Evolutionary conservation across 2,113 vertebrate species (phyloP), one percentile per base, ranked within the genome.

Genomic region (Ictalurus furcatus): DNA sequence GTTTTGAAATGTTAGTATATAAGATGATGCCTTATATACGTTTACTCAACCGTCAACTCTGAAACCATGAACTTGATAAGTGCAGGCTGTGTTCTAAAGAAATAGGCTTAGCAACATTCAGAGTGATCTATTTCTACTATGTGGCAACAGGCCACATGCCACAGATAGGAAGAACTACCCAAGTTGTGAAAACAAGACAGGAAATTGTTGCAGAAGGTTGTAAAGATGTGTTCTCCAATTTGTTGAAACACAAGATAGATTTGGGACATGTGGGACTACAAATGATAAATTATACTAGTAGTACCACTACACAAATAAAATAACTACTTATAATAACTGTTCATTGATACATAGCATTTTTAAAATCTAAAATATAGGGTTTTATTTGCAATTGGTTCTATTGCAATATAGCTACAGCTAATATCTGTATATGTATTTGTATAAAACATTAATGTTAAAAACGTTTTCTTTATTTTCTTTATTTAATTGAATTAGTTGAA

Each of bases 181-280:
- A 88, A 90, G 92, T 95, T 96, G 92, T 95, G 95, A 95, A 95
- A 95, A 96, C 90, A 93, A 91, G 90, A 95, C 94, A 95, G 95
- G 95, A 96, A 96, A 93, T 95, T 95, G 94, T 94, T 93, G 92
- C 89, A 92, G 91, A 90, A 69, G 21, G 87, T 61, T 86, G 59
- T 93, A 92, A 92, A 92, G 28, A 92, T 85, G 79, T 81, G 81
- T 85, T 78, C 67, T 54, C 12, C 54, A 84, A 87, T 71, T 76
- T 84, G 71, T 4, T 58, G 12, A 74, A 59, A 86, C 61, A 67
- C 9, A 74, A 85, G 67, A 71, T 48, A 88, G n/a, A 76, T 58
- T 88, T 11, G 30, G 65, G 48, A 69, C 56, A 44, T 23, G n/a
- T 25, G 23, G 5, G 52, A 74, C 52, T 25, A 23, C n/a, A 54